These are phyloP conservation scores for Phenganax stokvisi DNA, from an alignment of 92 coral and sea anemone genomes.

Conservation along the genomic window DNA sequence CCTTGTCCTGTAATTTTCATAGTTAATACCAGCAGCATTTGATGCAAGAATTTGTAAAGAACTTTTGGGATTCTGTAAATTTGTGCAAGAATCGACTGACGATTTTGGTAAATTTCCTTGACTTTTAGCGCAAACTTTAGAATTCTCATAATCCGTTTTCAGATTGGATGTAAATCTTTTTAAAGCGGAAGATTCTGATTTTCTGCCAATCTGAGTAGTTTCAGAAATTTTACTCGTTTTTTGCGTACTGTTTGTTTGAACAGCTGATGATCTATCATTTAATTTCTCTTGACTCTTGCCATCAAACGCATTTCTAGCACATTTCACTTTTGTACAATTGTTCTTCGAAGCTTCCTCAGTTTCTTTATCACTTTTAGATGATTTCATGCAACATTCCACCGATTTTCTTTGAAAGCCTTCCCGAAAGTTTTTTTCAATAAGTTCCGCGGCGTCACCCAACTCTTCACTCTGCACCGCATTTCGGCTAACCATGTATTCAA, in stretches of 20 bases:
- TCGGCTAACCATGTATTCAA: not conserved
- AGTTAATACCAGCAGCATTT: too few species aligned
- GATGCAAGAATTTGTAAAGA: too few species aligned
- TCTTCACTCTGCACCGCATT: constrained; percentile 3
- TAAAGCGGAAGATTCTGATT: not conserved
- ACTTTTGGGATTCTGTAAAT: too few species aligned
- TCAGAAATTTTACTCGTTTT: not conserved
- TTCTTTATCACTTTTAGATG: not conserved
- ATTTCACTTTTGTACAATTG: not conserved
- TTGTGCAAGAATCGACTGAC: not conserved
- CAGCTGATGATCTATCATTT: not conserved
- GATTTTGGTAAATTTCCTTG: not conserved
- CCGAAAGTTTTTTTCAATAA: constrained; percentile 1
- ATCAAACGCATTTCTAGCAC: not conserved
- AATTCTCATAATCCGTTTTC: not conserved
- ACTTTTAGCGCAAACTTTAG: not conserved
- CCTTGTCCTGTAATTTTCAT: too few species aligned
- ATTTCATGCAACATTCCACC: not conserved
- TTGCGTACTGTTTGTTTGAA: not conserved
- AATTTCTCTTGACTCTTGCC: not conserved
- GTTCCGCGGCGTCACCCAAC: not conserved
- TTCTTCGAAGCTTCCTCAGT: not conserved
- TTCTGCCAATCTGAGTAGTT: not conserved
- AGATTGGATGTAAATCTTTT: not conserved
- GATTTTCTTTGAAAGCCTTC: not conserved